Base-by-base conservation (phyloP, 2,113 vertebrate species). In the Capreolus pygargus region DNA sequence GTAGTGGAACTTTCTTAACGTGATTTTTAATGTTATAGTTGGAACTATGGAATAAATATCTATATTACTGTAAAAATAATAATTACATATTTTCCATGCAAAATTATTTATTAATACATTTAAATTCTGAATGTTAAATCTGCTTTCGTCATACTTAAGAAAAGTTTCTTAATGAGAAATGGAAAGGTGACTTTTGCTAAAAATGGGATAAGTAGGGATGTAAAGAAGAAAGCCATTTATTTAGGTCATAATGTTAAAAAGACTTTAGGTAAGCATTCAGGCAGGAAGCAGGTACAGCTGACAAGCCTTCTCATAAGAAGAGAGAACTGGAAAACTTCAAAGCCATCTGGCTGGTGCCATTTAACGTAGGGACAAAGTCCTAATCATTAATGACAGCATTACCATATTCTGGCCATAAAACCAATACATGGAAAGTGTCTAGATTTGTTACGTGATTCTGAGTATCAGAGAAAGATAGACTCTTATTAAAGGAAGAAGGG, bases 41-140 rank as follows among this genome's bases (percentile, higher is more conserved):
- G 45, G n/a, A 61, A 82, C 78, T 57, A 10, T 94, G 21, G 54
- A 83, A 76, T 83, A 58, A 74, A 67, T 90, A 70, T 70, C 60
- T 95, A 81, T 57, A 82, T 61, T 90, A 55, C 36, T 91, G 3
- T 89, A 55, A 93, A 50, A 55, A 47, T 21, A 91, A 81, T 74
- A 54, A 54, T 30, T 88, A 17, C 16, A 82, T 78, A 39, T 88
- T 88, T 92, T 47, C 25, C 50, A 92, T 55, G 55, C 45, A 83
- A 70, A 79, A 88, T 94, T 19, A 64, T 43, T 83, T 91, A 86
- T 28, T 45, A 74, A 86, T 86, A 52, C 39, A 52, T 78, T 88
- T 47, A 91, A 76, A 94, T 97, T 94, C 39, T 94, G 39, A 92
- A 50, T 87, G 58, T 92, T 92, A 92, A 92, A 57, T 96, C 28